Evolutionary conservation across 1,140 invertebrate species (phyloP), one percentile per base, ranked within the genome.

Genomic region (Caenorhabditis briggsae): DNA sequence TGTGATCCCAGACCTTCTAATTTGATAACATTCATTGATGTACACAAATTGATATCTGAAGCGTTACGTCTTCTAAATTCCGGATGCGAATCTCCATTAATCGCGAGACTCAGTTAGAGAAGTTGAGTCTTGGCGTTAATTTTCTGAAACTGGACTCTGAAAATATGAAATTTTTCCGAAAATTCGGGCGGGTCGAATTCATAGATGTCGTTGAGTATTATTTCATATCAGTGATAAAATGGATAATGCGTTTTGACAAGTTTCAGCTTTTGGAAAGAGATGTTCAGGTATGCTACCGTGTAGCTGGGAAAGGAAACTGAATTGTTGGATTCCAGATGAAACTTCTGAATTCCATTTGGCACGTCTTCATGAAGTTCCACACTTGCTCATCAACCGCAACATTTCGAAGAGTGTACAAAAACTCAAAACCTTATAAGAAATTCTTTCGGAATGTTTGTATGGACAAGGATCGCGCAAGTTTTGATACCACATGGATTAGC

Each of bases 401-500:
- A 20, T 70, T 6, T 70, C 16, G n/a, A 12, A 46, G 1, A 70
- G 23, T 33, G 33, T 33, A 33, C 33, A 33, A 33, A 33, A 33
- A 33, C 33, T 33, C 33, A 33, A 33, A 33, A 33, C 33, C 33
- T 1, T 33, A 33, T 33, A 1, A 33, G 33, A 33, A 33, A 33
- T 33, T 33, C 3, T 33, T 33, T 33, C 33, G 33, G 33, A 33
- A 33, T 33, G 33, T 33, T 33, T 33, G 33, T 33, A 33, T 70
- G 41, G 41, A 46, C 18, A 14, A 16, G 0, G 18, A 18, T 14
- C 14, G 23, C 5, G 41, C 16, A 16, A 46, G 16, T 18, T 25
- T 70, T 5, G 64, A 70, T 46, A 70, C 64, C 16, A 8, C 9
- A 1, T 70, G 64, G 64, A 70, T 70, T 33, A 70, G 64, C 23